Base-by-base conservation (phyloP, 1,140 invertebrate genomes). In the Lucilia sericata region DNA sequence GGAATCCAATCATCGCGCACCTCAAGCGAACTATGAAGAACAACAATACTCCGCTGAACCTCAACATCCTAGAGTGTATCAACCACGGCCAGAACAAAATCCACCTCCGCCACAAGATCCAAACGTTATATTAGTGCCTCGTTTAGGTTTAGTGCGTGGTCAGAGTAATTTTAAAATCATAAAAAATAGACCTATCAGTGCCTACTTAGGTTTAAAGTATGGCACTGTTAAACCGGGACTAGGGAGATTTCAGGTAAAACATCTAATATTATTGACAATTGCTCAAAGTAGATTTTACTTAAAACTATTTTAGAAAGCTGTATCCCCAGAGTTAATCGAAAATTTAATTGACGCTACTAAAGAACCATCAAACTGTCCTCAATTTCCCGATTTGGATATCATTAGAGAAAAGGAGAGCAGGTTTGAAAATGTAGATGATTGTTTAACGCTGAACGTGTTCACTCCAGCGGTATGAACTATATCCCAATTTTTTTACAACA, bases 171-270 rank as follows among this genome's bases (percentile, higher is more conserved):
- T 78, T 13, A 87, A 87, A 65, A 65, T 8, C 10, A 88, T 88
- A 14, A 85, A 84, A 51, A 85, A 83, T 30, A 86, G 89, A 7
- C 85, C 86, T 34, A 84, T 90, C 0, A 88, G 89, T 74, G 89
- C 89, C 12, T 90, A 78, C 21, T 65, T 89, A 17, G 89, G 89
- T 12, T 13, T 90, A n/a, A 88, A 86, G 4, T 90, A 90, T 70
- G 89, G 84, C 5, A 81, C 85, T 8, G 86, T 90, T 4, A 83
- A 85, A 75, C 34, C 80, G 4, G 88, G 89, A 0, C 60, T 90
- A 70, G 88, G 85, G 0, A 87, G 89, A 25, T 90, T 90, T 84
- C 89, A 90, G 84, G 85, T 86, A 84, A 70, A 70, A 7, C 7
- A n/a, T 19, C 7, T 7, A 30, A 70, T 19, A 14, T 19, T 0